phyloP scores from a whole-genome alignment of 2,888 invertebrate genomes.

The Spodoptera picta region DNA sequence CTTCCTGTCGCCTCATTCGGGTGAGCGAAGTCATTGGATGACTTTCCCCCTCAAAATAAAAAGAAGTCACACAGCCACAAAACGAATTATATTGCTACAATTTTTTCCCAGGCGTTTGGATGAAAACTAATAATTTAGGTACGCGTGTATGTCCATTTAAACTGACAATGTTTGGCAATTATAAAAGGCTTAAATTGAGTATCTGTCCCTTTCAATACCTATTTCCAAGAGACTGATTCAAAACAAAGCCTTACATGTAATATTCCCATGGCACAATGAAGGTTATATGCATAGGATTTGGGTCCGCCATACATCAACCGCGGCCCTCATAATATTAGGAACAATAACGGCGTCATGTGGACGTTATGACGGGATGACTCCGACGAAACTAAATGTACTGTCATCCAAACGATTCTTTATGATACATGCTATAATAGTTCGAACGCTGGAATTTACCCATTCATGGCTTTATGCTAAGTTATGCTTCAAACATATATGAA shows the following conservation, averaged over 20 bases:
- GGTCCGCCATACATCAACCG: constrained; percentile 44
- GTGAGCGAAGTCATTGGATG: too few relatives aligned
- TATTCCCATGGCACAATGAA: constrained; percentile 43
- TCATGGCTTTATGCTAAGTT: too few relatives aligned
- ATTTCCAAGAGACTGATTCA: constrained; percentile 21
- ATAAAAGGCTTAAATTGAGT: too few relatives aligned
- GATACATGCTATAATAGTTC: constrained; percentile 1
- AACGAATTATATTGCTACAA: too few relatives aligned
- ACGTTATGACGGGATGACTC: constrained; percentile 53
- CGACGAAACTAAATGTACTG: constrained; percentile 41
- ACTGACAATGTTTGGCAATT: background rate
- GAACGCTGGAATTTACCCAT: background rate
- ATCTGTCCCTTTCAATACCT: background rate
- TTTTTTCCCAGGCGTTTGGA: too few relatives aligned
- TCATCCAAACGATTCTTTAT: constrained; percentile 38
- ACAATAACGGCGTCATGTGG: constrained; percentile 50
- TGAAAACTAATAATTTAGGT: too few relatives aligned
- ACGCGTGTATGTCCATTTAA: background rate
- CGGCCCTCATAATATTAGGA: constrained; percentile 47
- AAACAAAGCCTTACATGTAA: constrained; percentile 33
- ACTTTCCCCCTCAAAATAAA: too few relatives aligned
- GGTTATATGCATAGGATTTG: constrained; percentile 43
- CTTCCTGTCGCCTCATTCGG: too few relatives aligned
- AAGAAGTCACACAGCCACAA: too few relatives aligned
- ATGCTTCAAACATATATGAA: too few relatives aligned